Evolutionary conservation across 2,888 invertebrate species (phyloP), one percentile per base, ranked within the genome.

Genomic region (Drosophila picticornis): DNA sequence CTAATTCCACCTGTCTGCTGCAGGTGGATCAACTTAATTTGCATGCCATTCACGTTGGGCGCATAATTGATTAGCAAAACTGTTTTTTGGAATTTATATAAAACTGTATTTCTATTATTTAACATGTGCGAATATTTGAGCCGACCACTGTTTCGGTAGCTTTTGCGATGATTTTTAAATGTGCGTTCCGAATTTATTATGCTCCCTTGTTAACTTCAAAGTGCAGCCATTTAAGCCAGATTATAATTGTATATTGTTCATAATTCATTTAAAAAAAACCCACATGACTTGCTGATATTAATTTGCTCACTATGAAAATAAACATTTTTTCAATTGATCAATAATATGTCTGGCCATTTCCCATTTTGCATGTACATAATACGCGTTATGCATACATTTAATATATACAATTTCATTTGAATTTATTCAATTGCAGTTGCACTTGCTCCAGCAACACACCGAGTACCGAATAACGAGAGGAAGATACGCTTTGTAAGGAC

Each of bases 41-140:
- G 36, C 59, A 75, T 67, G 11, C 27, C 38, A 58, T 67, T 51
- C 48, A n/a, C 25, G 19, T 31, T 34, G 36, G 61, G 60, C 63
- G 58, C 84, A 81, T 83, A 88, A 80, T 88, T 86, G 77, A 83
- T 88, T 65, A 55, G 60, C 65, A 46, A 62, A 77, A 66, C 50
- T 66, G 48, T 63, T 52, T 66, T 83, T 70, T 60, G 40, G 43
- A 19, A 70, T 66, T 62, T 50, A 62, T 75, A 69, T 76, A 62
- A 77, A 80, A 76, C 56, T 62, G 62, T 65, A 56, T 65, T 61
- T 52, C 29, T 64, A 75, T 70, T 63, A 74, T 59, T 67, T 53
- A 57, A 34, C 53, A 56, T 52, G 36, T 22, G 16, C 32, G 13
- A 34, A 27, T 25, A 32, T 31, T 25, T 34, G 19, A 25, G 10